These are phyloP conservation scores for Lutjanus argentimaculatus DNA, from an alignment of 2,797 vertebrate species.

Conservation along the genomic window DNA sequence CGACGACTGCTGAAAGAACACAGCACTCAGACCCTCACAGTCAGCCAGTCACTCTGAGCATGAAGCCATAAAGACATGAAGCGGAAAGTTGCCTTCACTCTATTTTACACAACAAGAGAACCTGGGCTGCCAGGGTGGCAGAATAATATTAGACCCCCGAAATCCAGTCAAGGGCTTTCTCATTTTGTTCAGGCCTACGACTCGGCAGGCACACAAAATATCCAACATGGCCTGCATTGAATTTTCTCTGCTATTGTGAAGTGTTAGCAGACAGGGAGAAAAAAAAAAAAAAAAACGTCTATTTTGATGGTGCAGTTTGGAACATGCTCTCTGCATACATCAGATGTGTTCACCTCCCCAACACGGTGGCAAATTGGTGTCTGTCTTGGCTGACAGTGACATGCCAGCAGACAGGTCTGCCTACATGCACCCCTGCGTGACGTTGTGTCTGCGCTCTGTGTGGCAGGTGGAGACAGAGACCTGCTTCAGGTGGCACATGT, in stretches of 20 bases:
- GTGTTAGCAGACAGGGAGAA: constrained; percentile 30
- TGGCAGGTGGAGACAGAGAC: constrained; percentile 65
- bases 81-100: constrained; percentile 76
- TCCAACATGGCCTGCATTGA: constrained; percentile 38
- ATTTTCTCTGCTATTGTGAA: constrained; percentile 56
- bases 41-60: constrained; percentile 75
- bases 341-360: constrained; percentile 37
- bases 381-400: constrained; percentile 57
- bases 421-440: constrained; percentile 58
- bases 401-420: constrained; percentile 58
- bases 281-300: constrained; percentile 30
- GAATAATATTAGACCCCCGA: constrained; percentile 71
- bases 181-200: constrained; percentile 58
- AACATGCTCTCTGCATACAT: constrained; percentile 43
- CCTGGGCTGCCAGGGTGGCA: constrained; percentile 72
- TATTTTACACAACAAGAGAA: constrained; percentile 76
- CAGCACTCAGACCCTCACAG: constrained; percentile 73
- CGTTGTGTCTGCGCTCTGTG: constrained; percentile 55
- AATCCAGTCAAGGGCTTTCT: constrained; percentile 74
- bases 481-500: constrained; percentile 64
- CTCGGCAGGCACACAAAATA: constrained; percentile 58
- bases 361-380: constrained; percentile 57
- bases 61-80: constrained; percentile 75
- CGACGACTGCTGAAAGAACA: constrained; percentile 79
- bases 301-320: constrained; percentile 38